These are phyloP conservation scores for Geotrypetes seraphini DNA, from an alignment of 2,797 vertebrate genomes.

Conservation along the genomic window DNA sequence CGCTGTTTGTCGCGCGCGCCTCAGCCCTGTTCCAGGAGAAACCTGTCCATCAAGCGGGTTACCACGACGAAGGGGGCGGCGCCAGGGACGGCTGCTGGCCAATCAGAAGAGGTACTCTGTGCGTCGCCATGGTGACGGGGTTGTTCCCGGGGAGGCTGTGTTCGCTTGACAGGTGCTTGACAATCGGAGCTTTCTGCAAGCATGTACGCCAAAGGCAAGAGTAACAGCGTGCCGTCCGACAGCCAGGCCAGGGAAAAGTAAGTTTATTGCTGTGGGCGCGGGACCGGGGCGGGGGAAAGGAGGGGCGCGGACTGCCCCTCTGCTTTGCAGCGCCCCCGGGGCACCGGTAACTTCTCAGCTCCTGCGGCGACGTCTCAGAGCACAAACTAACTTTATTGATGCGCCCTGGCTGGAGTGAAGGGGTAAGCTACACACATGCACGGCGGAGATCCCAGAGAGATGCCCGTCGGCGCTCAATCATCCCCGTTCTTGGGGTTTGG, in stretches of 20 bases:
- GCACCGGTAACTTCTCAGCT: too few relatives aligned
- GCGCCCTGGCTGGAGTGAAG: slow-evolving; percentile 2
- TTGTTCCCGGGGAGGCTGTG: slow-evolving; percentile 87
- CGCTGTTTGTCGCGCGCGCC: slow-evolving; percentile 31
- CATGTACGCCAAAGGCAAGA: slow-evolving; percentile 98
- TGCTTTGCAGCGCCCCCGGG: background rate
- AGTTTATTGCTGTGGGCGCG: slow-evolving; percentile 49
- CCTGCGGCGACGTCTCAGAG: too few relatives aligned
- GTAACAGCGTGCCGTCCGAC: slow-evolving; percentile 90
- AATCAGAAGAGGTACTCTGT: slow-evolving; percentile 73
- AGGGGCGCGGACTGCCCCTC: slow-evolving; percentile 9
- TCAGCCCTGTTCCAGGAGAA: too few relatives aligned
- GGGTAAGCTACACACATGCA: too few relatives aligned
- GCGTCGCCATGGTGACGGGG: slow-evolving; percentile 94
- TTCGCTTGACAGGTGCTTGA: slow-evolving; percentile 97
- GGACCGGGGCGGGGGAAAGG: slow-evolving; percentile 1
- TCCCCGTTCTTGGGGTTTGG: too few relatives aligned
- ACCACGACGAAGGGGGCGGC: slow-evolving; percentile 56
- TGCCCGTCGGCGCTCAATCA: too few relatives aligned
- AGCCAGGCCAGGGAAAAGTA: slow-evolving; percentile 94
- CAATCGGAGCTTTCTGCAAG: slow-evolving; percentile 91
- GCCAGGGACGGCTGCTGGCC: slow-evolving; percentile 48
- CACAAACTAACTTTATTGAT: slow-evolving; percentile 45
- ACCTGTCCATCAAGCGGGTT: slow-evolving; percentile 50
- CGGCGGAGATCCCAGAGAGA: too few relatives aligned